phyloP scores from a whole-genome alignment of 2,113 vertebrate genomes.

The Terrapene triunguis region DNA sequence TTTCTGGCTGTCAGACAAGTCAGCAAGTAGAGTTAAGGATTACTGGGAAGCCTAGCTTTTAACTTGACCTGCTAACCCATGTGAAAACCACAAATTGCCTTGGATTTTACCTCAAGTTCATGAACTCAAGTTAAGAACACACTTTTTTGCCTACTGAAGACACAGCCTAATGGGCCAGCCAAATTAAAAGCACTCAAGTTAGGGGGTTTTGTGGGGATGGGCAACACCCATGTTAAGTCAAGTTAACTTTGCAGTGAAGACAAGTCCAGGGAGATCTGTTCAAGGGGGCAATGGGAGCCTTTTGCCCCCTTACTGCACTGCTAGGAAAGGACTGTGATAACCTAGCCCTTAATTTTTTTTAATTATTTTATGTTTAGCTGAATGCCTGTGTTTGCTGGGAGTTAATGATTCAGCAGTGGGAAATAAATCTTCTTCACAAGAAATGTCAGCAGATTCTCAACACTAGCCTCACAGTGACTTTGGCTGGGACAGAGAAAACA shows the following conservation, averaged over 20 bases:
- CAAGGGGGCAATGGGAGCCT: not conserved
- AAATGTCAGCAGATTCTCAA: not conserved
- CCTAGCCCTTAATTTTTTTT: not conserved
- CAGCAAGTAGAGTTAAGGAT: not conserved
- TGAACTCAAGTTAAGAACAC: not conserved
- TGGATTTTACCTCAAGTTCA: not conserved
- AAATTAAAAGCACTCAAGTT: not conserved
- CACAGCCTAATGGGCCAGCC: not conserved
- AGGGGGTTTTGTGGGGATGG: not conserved
- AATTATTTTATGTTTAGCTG: not conserved
- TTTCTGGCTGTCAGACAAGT: not conserved
- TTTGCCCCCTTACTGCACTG: not conserved
- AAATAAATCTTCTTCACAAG: not conserved
- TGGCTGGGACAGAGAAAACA: not conserved
- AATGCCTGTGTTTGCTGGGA: not conserved
- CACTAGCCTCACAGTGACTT: not conserved
- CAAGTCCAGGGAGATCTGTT: not conserved
- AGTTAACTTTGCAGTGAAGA: not conserved
- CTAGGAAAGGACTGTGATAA: not conserved
- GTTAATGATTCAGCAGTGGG: not conserved
- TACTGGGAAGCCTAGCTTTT: not conserved
- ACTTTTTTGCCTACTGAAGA: not conserved
- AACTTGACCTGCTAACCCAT: not conserved
- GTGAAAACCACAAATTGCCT: not conserved
- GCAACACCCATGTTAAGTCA: not conserved